These are phyloP conservation scores for Pissodes strobi DNA, from an alignment of 1,140 invertebrate species.

Conservation along the genomic window DNA sequence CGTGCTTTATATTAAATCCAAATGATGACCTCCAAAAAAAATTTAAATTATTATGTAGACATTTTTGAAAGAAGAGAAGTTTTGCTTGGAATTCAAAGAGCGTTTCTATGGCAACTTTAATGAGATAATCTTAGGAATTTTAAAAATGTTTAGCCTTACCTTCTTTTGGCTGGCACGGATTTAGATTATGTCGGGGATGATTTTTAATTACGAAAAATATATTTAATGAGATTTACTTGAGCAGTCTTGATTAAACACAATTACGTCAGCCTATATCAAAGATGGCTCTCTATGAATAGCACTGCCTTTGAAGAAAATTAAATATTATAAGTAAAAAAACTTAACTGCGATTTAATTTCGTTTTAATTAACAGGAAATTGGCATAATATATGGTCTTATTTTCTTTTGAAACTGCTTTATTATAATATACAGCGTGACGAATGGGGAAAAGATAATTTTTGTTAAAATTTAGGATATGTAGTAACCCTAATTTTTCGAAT, in stretches of 20 bases:
- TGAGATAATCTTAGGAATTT: conserved; percentile 10
- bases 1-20: too few species aligned
- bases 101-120: not conserved
- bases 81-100: not conserved
- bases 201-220: conserved; percentile 16
- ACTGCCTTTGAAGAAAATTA: too few species aligned
- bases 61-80: conserved; percentile 1
- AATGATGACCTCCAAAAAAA: not conserved
- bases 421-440: too few species aligned
- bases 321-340: too few species aligned
- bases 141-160: not conserved
- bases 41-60: conserved; percentile 2
- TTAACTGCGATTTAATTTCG: too few species aligned
- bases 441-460: too few species aligned
- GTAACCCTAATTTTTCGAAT: too few species aligned
- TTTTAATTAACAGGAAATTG: too few species aligned
- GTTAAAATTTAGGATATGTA: too few species aligned
- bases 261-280: not conserved
- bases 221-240: conserved; percentile 6
- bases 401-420: too few species aligned
- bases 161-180: not conserved
- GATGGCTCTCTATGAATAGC: too few species aligned
- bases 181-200: not conserved
- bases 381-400: too few species aligned
- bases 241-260: conserved; percentile 13